A percentile compares a stretch with the other conserved stretches of the same genome.
Evolutionary conservation across 1,140 invertebrate genomes (phyloP).

Genomic region (Drosophila novamexicana): DNA sequence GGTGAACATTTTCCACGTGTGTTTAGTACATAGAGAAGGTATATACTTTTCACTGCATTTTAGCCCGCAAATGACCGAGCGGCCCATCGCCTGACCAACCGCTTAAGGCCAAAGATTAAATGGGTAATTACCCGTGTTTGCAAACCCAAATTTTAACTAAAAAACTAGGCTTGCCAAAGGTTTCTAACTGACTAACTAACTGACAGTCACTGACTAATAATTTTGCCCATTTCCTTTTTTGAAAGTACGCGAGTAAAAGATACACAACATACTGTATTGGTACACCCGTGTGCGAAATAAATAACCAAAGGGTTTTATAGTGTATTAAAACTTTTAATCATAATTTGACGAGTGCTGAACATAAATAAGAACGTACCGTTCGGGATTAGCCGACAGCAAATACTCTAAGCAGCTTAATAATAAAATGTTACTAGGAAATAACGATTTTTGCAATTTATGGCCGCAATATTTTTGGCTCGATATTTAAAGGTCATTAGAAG

Average conservation of each 20-base stretch:
- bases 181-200: background rate
- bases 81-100: conserved; percentile 65
- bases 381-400: too few relatives aligned
- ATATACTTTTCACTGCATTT: conserved; percentile 56
- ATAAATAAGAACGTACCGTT: too few relatives aligned
- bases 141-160: conserved; percentile 39
- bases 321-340: too few relatives aligned
- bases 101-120: conserved; percentile 66
- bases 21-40: conserved; percentile 16
- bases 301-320: too few relatives aligned
- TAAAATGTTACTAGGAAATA: too few relatives aligned
- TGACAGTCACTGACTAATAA: background rate
- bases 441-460: too few relatives aligned
- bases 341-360: too few relatives aligned
- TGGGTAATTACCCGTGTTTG: conserved; percentile 67
- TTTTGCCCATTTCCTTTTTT: conserved; percentile 5
- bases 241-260: background rate
- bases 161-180: conserved; percentile 3
- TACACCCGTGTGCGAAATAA: too few relatives aligned
- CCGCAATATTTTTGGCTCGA: too few relatives aligned
- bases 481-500: too few relatives aligned
- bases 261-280: background rate
- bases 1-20: conserved; percentile 32
- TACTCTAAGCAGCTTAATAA: too few relatives aligned
- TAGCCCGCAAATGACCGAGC: conserved; percentile 15